These are phyloP conservation scores for Acanthurus lineatus DNA, from an alignment of 2,797 vertebrate species.

Conservation along the genomic window DNA sequence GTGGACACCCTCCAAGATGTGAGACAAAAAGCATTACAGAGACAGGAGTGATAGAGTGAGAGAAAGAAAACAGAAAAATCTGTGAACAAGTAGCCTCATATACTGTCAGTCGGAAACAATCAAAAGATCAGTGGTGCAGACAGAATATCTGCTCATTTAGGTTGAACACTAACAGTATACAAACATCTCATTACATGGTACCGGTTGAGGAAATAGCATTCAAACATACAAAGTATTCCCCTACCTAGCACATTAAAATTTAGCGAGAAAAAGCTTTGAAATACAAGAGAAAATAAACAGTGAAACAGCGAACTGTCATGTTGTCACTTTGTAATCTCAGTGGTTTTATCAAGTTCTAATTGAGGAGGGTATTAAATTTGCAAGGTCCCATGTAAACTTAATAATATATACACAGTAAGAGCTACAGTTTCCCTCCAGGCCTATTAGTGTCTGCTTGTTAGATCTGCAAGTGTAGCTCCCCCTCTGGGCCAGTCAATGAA, in stretches of 20 bases:
- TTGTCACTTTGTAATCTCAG: not conserved
- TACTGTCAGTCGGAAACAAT: slow-evolving; percentile 23
- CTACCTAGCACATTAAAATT: not conserved
- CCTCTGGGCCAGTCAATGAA: slow-evolving; percentile 41
- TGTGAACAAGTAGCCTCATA: not conserved
- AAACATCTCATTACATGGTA: slow-evolving; percentile 14
- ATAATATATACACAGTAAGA: slow-evolving; percentile 13
- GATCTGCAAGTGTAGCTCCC: slow-evolving; percentile 44
- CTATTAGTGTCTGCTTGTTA: slow-evolving; percentile 11
- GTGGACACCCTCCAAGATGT: slow-evolving; percentile 51
- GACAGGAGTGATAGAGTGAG: slow-evolving; percentile 2
- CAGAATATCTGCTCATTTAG: slow-evolving; percentile 25
- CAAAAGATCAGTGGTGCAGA: slow-evolving; percentile 22
- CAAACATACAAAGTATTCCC: not conserved
- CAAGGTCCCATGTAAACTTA: not conserved
- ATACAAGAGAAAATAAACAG: not conserved
- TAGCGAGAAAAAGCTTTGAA: not conserved
- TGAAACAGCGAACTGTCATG: not conserved
- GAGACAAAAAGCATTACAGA: slow-evolving; percentile 1
- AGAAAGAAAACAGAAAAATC: not conserved
- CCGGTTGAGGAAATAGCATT: slow-evolving; percentile 3
- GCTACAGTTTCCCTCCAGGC: slow-evolving; percentile 8
- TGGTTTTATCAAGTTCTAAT: not conserved
- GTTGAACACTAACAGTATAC: slow-evolving; percentile 2
- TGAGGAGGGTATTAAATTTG: not conserved